Conservation (phyloP, 2,797 vertebrate species). For the Atherinosoma microstoma region DNA sequence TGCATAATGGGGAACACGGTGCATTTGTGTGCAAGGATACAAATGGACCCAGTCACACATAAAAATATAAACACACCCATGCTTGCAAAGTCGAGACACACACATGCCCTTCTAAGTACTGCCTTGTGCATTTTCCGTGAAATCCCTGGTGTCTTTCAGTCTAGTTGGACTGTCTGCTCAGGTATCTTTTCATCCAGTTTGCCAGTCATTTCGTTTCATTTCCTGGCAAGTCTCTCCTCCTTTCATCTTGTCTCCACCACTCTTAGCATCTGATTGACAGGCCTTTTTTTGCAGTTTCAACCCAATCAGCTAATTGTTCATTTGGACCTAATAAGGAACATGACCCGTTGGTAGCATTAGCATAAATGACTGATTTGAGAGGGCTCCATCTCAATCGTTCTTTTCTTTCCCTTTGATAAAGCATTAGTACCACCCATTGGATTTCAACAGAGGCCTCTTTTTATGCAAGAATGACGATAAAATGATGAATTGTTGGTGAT, state of each 20-base stretch:
- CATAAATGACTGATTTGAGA: slow-evolving; percentile 70
- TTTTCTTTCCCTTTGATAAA: slow-evolving; percentile 52
- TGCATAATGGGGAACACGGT: slow-evolving; percentile 45
- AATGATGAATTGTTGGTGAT: slow-evolving; percentile 61
- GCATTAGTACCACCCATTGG: slow-evolving; percentile 56
- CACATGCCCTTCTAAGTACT: not conserved
- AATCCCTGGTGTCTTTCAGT: not conserved
- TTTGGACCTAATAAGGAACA: slow-evolving; percentile 70
- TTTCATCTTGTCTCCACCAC: slow-evolving; percentile 5
- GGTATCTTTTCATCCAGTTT: slow-evolving; percentile 27
- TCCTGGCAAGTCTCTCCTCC: not conserved
- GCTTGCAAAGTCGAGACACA: not conserved
- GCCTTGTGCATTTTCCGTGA: not conserved
- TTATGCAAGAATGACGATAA: slow-evolving; percentile 43
- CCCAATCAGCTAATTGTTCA: slow-evolving; percentile 74
- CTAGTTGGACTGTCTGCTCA: not conserved
- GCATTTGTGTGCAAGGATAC: slow-evolving; percentile 4
- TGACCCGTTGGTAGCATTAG: slow-evolving; percentile 59
- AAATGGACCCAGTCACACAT: slow-evolving; percentile 11
- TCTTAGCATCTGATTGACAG: slow-evolving; percentile 61
- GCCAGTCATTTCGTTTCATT: not conserved
- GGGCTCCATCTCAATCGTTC: slow-evolving; percentile 53
- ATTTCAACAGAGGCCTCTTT: slow-evolving; percentile 56
- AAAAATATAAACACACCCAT: slow-evolving; percentile 15
- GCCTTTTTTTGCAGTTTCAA: slow-evolving; percentile 51